Percentiles rank a stretch among this genome's conserved stretches.
These are phyloP conservation scores for Drosophila flavopinicola DNA, from an alignment of 2,888 invertebrate species.

Conservation along the genomic window DNA sequence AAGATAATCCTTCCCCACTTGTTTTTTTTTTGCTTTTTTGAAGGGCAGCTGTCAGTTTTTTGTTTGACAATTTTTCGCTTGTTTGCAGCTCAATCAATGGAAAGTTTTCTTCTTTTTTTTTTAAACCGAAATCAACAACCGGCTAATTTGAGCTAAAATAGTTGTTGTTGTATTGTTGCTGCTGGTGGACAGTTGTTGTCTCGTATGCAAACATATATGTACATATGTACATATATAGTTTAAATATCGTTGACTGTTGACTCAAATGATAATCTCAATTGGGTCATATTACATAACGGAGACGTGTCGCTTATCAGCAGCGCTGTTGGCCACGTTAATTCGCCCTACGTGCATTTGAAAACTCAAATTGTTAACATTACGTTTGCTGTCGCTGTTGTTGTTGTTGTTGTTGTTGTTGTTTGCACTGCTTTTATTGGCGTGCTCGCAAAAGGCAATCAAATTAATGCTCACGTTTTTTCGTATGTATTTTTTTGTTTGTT, in stretches of 20 bases:
- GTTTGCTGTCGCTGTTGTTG: too few species aligned
- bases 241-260: conserved; percentile 19
- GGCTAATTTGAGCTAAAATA: conserved; percentile 34
- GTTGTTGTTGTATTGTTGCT: conserved; percentile 11
- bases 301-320: conserved; percentile 52
- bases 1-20: too few species aligned
- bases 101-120: too few species aligned
- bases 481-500: neutral
- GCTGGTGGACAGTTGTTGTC: conserved; percentile 1
- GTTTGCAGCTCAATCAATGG: conserved; percentile 48
- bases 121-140: conserved; percentile 9
- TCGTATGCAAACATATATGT: neutral
- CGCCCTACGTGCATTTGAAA: conserved; percentile 35
- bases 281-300: conserved; percentile 59
- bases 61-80: conserved; percentile 32
- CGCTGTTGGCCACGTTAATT: conserved; percentile 36
- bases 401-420: neutral
- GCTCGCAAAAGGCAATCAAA: conserved; percentile 38
- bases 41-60: conserved; percentile 26
- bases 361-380: conserved; percentile 21
- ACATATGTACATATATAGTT: too few species aligned
- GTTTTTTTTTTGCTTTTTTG: conserved; percentile 14
- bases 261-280: conserved; percentile 52
- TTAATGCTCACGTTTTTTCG: conserved; percentile 22
- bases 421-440: conserved; percentile 15